These are phyloP conservation scores for Lineus longissimus DNA, from an alignment of 1,140 invertebrate genomes.

Conservation along the genomic window DNA sequence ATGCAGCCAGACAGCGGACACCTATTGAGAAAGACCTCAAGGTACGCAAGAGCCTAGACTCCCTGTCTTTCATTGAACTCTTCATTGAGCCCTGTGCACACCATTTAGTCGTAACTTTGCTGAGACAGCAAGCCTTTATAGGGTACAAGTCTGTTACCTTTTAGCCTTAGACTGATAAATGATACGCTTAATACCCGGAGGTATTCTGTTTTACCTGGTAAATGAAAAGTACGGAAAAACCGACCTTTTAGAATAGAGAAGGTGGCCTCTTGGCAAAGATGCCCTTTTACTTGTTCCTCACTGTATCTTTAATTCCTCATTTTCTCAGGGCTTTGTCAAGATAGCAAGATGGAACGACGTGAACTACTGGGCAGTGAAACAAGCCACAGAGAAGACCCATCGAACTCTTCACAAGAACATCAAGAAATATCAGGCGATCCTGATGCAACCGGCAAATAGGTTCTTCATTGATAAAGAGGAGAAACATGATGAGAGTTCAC, in stretches of 20 bases:
- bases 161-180: no score
- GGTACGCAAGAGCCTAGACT: no score
- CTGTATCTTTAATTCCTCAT: constrained; percentile 1
- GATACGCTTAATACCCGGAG: no score
- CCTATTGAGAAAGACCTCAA: constrained; percentile 89
- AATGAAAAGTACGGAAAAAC: no score
- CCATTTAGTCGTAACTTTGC: not conserved
- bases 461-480: constrained; percentile 1
- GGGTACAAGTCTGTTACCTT: no score
- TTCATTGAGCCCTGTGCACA: not conserved
- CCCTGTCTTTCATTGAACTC: no score
- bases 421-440: constrained; percentile 66
- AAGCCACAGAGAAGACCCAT: constrained; percentile 79
- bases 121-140: no score
- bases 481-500: not conserved
- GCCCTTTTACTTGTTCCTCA: no score
- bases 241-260: no score
- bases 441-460: constrained; percentile 57
- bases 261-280: no score
- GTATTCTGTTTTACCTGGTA: no score
- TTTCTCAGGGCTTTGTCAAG: constrained; percentile 77
- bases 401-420: constrained; percentile 80
- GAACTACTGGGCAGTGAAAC: constrained; percentile 89
- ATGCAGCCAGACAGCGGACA: constrained; percentile 60
- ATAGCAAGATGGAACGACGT: constrained; percentile 95